These are phyloP conservation scores for Epizoanthus fatuus DNA, from an alignment of 92 coral and sea anemone genomes.

Conservation along the genomic window DNA sequence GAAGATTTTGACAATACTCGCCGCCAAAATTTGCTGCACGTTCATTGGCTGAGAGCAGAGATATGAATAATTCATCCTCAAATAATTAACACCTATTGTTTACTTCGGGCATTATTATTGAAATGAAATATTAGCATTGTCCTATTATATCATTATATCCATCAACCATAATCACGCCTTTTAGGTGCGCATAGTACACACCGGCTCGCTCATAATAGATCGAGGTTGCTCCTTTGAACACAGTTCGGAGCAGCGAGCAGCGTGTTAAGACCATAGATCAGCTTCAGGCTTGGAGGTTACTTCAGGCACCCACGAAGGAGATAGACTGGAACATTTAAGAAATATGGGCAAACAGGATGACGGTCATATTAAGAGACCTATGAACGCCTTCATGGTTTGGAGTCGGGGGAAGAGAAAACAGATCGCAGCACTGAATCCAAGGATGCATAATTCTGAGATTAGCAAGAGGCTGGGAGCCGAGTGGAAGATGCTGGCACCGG, in stretches of 20 bases:
- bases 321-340: conserved; percentile 9
- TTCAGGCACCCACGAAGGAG: conserved; percentile 23
- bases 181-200: conserved; percentile 79
- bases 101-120: conserved; percentile 98
- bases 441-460: conserved; percentile 99
- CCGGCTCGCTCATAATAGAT: conserved; percentile 83
- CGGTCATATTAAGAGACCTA: conserved; percentile 98
- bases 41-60: conserved; percentile 86
- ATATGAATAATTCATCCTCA: conserved; percentile 97
- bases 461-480: conserved; percentile 98
- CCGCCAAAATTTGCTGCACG: conserved; percentile 79
- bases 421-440: conserved; percentile 95
- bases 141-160: conserved; percentile 99
- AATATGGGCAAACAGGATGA: conserved; percentile 98
- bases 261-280: conserved; percentile 51
- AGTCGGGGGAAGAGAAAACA: conserved; percentile 99
- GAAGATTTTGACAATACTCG: conserved; percentile 70
- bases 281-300: conserved; percentile 12
- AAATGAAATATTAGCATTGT: conserved; percentile 99
- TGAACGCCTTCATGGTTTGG: conserved; percentile 99
- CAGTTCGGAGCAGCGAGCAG: conserved; percentile 46
- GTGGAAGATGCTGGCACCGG: conserved; percentile 97
- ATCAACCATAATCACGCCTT: conserved; percentile 99
- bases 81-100: conserved; percentile 99
- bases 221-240: conserved; percentile 98